A percentile compares a stretch with the other conserved stretches of the same genome.
Evolutionary conservation across 2,113 vertebrate genomes (phyloP).

Genomic region (Campylomormyrus numenius): DNA sequence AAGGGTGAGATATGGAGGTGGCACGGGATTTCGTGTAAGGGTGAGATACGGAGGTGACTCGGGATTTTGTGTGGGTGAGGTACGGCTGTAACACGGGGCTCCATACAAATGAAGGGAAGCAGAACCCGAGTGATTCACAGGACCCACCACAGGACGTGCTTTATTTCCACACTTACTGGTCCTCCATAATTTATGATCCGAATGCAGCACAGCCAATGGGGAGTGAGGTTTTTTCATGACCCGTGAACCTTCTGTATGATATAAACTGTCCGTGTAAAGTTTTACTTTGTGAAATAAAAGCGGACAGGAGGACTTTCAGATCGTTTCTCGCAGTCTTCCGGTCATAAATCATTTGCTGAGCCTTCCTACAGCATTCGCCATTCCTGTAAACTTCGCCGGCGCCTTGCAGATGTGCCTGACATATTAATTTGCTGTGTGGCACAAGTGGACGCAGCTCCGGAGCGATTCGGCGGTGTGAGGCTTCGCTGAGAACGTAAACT

Average conservation of each 20-base stretch:
- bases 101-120: background rate
- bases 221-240: background rate
- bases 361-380: background rate
- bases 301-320: background rate
- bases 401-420: background rate
- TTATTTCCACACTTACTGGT: background rate
- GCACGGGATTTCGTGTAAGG: background rate
- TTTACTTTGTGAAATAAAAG: conserved; percentile 10
- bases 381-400: background rate
- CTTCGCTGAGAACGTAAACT: background rate
- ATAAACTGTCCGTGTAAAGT: background rate
- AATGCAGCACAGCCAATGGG: background rate
- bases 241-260: background rate
- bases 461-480: background rate
- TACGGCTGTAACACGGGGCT: background rate
- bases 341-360: background rate
- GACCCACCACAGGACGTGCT: background rate
- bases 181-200: background rate
- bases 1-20: background rate
- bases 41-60: background rate
- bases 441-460: background rate
- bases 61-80: background rate
- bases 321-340: background rate
- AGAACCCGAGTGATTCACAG: background rate
- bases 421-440: background rate